Evolutionary conservation across 1,140 invertebrate genomes (phyloP), one percentile per base, ranked within the genome.

Genomic region (Manduca sexta): DNA sequence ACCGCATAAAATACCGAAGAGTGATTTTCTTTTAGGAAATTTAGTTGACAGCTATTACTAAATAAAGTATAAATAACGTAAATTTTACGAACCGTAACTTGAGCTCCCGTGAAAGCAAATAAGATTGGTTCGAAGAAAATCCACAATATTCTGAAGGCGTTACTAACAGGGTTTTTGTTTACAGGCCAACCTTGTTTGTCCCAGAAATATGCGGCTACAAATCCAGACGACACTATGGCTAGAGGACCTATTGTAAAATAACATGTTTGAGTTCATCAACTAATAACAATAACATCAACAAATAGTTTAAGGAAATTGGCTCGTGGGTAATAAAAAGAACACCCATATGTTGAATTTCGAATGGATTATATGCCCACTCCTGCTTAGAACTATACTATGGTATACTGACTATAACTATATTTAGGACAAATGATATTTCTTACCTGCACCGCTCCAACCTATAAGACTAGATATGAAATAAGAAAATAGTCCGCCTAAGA

Each of bases 41-140:
- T n/a, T n/a, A n/a, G n/a, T n/a, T n/a, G n/a, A n/a, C n/a, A n/a
- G n/a, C n/a, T n/a, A n/a, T n/a, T n/a, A n/a, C n/a, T n/a, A n/a
- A n/a, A n/a, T n/a, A n/a, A n/a, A n/a, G n/a, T n/a, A n/a, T n/a
- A n/a, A n/a, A n/a, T n/a, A n/a, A n/a, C n/a, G n/a, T n/a, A n/a
- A n/a, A n/a, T n/a, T n/a, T 3, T 14, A 46, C 60, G 73, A 75
- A 89, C 89, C 61, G 90, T 92, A 17, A 98, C 90, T 83, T 95
- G 93, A 1, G 94, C 91, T 17, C 96, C 97, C 34, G 97, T 98
- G 26, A 98, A 88, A 26, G 93, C 93, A 84, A 98, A 98, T 2
- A 98, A 87, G 39, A 98, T 92, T 0, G 96, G 96, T 78, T 98
- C 95, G 67, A 97, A 97, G 44, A 98, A 91, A 89, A 95, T 94